Evolutionary conservation across 2,888 invertebrate species (phyloP).

Genomic region (Drosophila phalerata): DNA sequence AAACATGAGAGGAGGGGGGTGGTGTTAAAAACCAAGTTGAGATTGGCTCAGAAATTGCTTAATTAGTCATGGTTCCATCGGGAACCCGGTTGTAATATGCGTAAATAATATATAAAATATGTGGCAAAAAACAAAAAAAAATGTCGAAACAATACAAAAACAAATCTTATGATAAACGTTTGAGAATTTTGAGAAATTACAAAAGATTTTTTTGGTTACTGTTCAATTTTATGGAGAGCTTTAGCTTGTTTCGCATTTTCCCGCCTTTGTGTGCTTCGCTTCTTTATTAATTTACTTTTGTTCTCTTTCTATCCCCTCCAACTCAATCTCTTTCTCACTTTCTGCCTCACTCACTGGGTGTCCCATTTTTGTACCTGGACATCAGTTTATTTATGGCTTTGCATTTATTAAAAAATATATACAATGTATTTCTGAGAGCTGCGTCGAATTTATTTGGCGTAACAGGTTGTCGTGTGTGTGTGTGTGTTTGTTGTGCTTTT

Average conservation of each 20-base stretch:
- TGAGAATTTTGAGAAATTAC: conserved; percentile 72
- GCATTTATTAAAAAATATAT: conserved; percentile 72
- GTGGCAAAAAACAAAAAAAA: conserved; percentile 54
- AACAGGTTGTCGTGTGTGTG: conserved; percentile 63
- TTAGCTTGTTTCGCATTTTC: conserved; percentile 40
- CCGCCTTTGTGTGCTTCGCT: conserved; percentile 39
- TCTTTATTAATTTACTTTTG: conserved; percentile 63
- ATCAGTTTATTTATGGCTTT: conserved; percentile 76
- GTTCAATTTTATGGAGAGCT: conserved; percentile 11
- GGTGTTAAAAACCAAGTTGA: conserved; percentile 25
- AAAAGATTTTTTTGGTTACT: conserved; percentile 49
- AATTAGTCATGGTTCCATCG: conserved; percentile 72
- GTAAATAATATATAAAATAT: conserved; percentile 77
- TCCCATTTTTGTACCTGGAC: conserved; percentile 66
- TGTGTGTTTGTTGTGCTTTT: conserved; percentile 32
- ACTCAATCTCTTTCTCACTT: conserved; percentile 1
- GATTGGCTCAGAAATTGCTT: conserved; percentile 79
- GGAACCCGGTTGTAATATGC: conserved; percentile 57
- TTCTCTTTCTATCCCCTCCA: not conserved
- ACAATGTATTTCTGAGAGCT: conserved; percentile 11
- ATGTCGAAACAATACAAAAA: conserved; percentile 27
- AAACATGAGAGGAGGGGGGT: not conserved
- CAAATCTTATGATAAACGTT: conserved; percentile 68
- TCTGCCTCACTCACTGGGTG: conserved; percentile 10
- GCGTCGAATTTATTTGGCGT: conserved; percentile 50